These are phyloP conservation scores for Ooceraea biroi DNA, from an alignment of 1,140 invertebrate species.

Conservation along the genomic window DNA sequence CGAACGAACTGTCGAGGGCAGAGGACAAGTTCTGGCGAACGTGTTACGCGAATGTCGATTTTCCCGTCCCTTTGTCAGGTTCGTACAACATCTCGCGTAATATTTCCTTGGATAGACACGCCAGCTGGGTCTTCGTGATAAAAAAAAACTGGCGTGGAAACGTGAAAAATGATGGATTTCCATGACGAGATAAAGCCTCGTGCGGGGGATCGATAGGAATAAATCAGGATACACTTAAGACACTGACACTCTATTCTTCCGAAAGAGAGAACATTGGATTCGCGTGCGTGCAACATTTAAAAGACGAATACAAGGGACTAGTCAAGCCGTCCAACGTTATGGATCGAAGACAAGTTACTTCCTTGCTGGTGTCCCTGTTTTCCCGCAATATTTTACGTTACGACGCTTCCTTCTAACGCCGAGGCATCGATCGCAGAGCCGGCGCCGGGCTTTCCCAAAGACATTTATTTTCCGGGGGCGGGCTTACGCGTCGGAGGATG, in stretches of 20 bases:
- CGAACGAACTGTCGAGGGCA: neutral
- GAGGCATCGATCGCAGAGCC: conserved; percentile 48
- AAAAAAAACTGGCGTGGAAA: no score
- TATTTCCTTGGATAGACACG: neutral
- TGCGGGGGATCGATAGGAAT: no score
- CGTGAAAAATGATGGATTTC: no score
- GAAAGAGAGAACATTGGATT: no score
- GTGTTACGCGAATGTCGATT: conserved; percentile 3
- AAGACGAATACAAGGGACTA: no score
- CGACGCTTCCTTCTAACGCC: conserved; percentile 4
- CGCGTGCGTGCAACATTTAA: no score
- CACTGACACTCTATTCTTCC: no score
- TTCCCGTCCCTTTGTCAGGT: neutral
- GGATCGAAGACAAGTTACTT: neutral
- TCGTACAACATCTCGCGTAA: no score
- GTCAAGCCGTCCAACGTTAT: conserved; percentile 1
- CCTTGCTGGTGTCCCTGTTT: neutral
- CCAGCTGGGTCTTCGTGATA: no score
- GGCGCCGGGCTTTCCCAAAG: conserved; percentile 41
- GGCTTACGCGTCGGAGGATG: conserved; percentile 46
- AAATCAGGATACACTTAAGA: no score
- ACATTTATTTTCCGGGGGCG: conserved; percentile 60
- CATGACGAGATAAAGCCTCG: no score
- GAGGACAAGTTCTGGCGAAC: neutral
- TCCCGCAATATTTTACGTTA: conserved; percentile 1